phyloP scores from a whole-genome alignment of 2,113 vertebrate species.

The Lepus americanus region DNA sequence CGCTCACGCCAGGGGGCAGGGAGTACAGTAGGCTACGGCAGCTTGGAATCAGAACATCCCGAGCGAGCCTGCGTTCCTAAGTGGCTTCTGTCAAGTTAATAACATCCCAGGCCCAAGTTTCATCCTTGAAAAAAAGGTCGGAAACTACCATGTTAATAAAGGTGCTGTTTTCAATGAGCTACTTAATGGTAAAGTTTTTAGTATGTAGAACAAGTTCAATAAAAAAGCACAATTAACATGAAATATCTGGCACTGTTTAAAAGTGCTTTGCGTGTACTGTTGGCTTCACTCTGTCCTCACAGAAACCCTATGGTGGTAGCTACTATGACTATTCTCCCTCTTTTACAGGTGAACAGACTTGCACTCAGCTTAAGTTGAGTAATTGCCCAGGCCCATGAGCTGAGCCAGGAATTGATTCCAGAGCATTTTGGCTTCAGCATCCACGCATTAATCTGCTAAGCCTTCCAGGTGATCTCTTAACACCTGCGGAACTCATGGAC shows the following conservation, averaged over 20 bases:
- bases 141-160: not conserved
- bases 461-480: not conserved
- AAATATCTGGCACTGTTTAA: not conserved
- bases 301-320: not conserved
- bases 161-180: not conserved
- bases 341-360: not conserved
- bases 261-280: not conserved
- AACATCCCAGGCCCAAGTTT: not conserved
- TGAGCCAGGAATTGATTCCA: not conserved
- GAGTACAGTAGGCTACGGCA: accelerated
- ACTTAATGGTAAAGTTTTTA: not conserved
- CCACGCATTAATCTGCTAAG: not conserved
- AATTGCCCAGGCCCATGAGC: accelerated
- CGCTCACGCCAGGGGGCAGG: accelerated
- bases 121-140: not conserved
- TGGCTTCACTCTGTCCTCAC: not conserved
- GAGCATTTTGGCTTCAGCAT: not conserved
- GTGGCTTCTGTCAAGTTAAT: not conserved
- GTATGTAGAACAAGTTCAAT: not conserved
- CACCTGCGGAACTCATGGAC: not conserved
- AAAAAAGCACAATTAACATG: not conserved
- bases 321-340: not conserved
- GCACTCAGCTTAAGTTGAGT: not conserved
- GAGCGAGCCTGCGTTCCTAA: not conserved
- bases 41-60: not conserved